Conservation (phyloP, 2,888 invertebrate species). For the Lacanobia oleracea region DNA sequence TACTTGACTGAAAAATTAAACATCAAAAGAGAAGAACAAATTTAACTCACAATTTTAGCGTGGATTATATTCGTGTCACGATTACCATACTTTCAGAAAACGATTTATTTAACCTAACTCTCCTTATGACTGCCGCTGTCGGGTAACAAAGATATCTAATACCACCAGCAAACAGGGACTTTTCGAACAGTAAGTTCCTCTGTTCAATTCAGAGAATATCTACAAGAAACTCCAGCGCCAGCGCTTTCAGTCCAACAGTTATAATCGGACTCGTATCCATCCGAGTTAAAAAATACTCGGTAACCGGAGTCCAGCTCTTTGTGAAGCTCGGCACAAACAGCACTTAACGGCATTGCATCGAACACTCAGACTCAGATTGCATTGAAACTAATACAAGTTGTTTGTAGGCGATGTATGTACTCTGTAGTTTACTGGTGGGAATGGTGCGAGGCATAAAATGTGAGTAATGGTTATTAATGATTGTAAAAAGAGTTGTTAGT, state of each 20-base stretch:
- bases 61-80: too few species aligned
- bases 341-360: conserved; percentile 65
- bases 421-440: too few species aligned
- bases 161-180: not conserved
- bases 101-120: not conserved
- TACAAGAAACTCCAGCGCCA: conserved; percentile 9
- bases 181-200: not conserved
- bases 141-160: not conserved
- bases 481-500: too few species aligned
- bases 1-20: too few species aligned
- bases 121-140: not conserved
- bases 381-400: conserved; percentile 67
- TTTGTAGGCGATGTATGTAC: conserved; percentile 53
- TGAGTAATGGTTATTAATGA: too few species aligned
- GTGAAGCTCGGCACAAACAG: conserved; percentile 54
- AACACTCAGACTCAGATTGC: conserved; percentile 60
- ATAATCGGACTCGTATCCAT: conserved; percentile 45
- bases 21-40: too few species aligned
- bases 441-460: too few species aligned
- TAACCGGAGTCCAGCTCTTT: conserved; percentile 54
- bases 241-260: conserved; percentile 35
- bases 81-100: too few species aligned
- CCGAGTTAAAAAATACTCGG: conserved; percentile 51
- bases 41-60: too few species aligned
- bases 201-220: conserved; percentile 1